Evolutionary conservation across 1,140 invertebrate species (phyloP), one percentile per base, ranked within the genome.

Genomic region (Ericerus pela): DNA sequence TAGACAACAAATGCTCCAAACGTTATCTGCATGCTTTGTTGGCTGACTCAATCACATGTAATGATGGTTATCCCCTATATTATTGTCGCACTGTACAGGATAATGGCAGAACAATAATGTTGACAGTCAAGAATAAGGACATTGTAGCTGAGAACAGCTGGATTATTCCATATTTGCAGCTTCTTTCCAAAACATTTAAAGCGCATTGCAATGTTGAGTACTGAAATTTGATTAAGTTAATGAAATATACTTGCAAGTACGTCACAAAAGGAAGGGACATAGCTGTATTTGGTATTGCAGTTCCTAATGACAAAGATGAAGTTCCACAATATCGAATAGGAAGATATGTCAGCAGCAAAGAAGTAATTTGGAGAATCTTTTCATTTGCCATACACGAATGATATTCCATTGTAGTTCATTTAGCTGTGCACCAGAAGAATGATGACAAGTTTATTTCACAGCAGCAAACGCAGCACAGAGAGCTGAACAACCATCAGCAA

Each of bases 181-280:
- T 67, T 2, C 55, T 69, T 8, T 65, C 29, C 1, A 59, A 62
- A 53, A 66, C 47, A 51, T 70, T 60, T 33, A 61, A 68, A 28
- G 60, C 63, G 10, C 68, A 68, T 57, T 67, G 69, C 2, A 71
- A 71, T 59, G 62, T 68, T 27, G 65, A 69, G 57, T 60, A 51
- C 31, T 70, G 66, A 53, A 66, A 65, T 62, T 71, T 67, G 2
- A 60, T 73, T 22, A 66, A 69, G 61, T 55, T 60, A 16, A 64
- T 72, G 5, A 72, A 72, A 60, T 72, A 70, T 53, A 64, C 70
- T 20, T 69, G 64, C 58, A 72, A 71, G 62, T 73, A 70, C 65
- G 63, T 74, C 6, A 64, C 65, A 22, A 72, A 73, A 65, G 65
- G 54, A 54, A 63, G 58, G 4, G 54, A 55, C 24, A 10, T 30